phyloP scores from a whole-genome alignment of 2,888 invertebrate genomes.

The Eupithecia centaureata region DNA sequence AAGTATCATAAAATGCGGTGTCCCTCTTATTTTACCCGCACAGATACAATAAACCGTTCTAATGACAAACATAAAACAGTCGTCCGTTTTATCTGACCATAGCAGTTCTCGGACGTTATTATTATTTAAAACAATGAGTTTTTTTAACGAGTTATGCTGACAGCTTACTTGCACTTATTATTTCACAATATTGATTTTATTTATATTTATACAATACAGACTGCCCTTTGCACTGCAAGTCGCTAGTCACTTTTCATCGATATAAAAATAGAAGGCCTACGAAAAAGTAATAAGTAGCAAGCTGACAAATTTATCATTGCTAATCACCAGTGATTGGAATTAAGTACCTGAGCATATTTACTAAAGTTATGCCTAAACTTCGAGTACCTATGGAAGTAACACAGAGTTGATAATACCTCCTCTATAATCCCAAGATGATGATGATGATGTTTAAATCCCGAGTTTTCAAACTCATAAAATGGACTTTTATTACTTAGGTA shows the following conservation, averaged over 20 bases:
- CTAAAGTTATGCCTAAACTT: no score
- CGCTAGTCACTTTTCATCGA: not conserved
- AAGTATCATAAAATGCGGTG: slow-evolving; percentile 19
- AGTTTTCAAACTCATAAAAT: no score
- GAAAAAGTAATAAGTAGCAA: no score
- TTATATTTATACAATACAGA: not conserved
- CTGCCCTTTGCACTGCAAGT: not conserved
- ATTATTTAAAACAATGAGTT: not conserved
- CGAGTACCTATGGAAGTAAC: no score
- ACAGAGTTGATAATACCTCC: no score
- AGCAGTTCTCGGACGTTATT: not conserved
- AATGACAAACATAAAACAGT: slow-evolving; percentile 1
- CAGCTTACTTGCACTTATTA: not conserved
- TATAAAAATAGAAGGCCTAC: no score
- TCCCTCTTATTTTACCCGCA: slow-evolving; percentile 3
- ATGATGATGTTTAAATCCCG: no score
- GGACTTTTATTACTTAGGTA: no score
- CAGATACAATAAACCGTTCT: slow-evolving; percentile 4
- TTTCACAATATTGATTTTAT: not conserved
- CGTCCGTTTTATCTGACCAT: slow-evolving; percentile 1
- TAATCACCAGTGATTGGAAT: no score
- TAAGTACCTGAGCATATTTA: no score
- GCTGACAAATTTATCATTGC: no score
- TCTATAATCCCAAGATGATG: no score
- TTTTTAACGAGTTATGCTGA: not conserved